Evolutionary conservation across 2,888 invertebrate species (phyloP), one percentile per base, ranked within the genome.

Genomic region (Trisateles emortualis): DNA sequence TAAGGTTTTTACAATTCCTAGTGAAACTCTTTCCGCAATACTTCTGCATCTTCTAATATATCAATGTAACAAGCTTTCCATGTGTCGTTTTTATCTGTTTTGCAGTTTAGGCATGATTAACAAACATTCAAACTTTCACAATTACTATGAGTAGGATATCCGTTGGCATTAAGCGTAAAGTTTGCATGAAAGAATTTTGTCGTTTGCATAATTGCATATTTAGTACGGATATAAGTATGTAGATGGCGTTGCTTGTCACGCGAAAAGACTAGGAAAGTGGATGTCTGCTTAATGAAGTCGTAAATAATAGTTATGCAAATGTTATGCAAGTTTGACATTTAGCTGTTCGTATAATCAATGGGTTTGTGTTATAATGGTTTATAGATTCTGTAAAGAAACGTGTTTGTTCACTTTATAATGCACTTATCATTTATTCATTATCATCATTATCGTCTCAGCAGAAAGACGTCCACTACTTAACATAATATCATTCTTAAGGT

Each of bases 151-250:
- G 26, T 26, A 26, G 26, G 26, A 41, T 32, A 19, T 56, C 55
- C 72, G 59, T 47, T 58, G 29, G 58, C 50, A 1, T 40, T 1
- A n/a, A n/a, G n/a, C n/a, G n/a, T 8, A 41, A 45, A 47, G 32
- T 11, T 50, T 35, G 70, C 71, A 50, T 69, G 67, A 5, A 1
- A 9, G 33, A 22, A 54, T 45, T 50, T 47, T 52, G 30, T 43
- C 5, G 16, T 38, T 8, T 42, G 13, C 9, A n/a, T n/a, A n/a
- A n/a, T n/a, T n/a, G 26, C 16, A 43, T 1, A 59, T 59, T 59
- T 39, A 64, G 22, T 42, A 10, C 16, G 30, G 42, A 17, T 11
- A 30, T 14, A 19, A 13, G 11, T 13, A 33, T 17, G 38, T 45
- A 40, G 24, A 45, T 45, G 26, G 32, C 33, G 24, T 13, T 39